Conservation (phyloP, 2,797 vertebrate species). For the Coregonus ussuriensis region DNA sequence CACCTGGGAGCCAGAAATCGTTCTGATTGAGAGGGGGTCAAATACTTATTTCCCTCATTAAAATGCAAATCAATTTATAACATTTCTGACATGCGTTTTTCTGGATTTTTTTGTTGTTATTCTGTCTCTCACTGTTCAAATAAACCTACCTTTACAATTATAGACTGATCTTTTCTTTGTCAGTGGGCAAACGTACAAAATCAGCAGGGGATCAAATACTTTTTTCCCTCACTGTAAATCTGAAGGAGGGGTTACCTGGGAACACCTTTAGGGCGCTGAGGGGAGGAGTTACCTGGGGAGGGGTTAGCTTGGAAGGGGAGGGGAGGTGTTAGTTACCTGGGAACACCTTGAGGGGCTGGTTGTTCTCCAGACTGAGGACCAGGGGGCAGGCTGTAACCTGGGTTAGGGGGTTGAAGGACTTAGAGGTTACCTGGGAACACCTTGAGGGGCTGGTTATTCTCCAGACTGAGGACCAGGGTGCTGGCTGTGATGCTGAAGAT, state of each 20-base stretch:
- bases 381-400: conserved; percentile 73
- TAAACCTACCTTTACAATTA: too few species aligned
- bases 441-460: conserved; percentile 75
- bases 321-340: conserved; percentile 68
- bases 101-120: too few species aligned
- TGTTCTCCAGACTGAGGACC: conserved; percentile 80
- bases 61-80: too few species aligned
- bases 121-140: too few species aligned
- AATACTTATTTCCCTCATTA: too few species aligned
- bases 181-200: too few species aligned
- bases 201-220: too few species aligned
- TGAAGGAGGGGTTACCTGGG: conserved; percentile 64
- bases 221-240: neutral
- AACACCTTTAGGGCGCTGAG: conserved; percentile 66
- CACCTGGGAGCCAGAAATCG: too few species aligned
- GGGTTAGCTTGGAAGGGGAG: neutral
- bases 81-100: too few species aligned
- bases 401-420: conserved; percentile 27
- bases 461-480: conserved; percentile 77
- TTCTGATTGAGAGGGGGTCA: too few species aligned
- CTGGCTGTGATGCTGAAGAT: conserved; percentile 88
- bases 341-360: conserved; percentile 80
- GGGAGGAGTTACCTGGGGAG: conserved; percentile 46
- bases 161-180: too few species aligned
- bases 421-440: conserved; percentile 70